Base-by-base conservation (phyloP, 1,140 invertebrate genomes). In the Anastrepha obliqua region DNA sequence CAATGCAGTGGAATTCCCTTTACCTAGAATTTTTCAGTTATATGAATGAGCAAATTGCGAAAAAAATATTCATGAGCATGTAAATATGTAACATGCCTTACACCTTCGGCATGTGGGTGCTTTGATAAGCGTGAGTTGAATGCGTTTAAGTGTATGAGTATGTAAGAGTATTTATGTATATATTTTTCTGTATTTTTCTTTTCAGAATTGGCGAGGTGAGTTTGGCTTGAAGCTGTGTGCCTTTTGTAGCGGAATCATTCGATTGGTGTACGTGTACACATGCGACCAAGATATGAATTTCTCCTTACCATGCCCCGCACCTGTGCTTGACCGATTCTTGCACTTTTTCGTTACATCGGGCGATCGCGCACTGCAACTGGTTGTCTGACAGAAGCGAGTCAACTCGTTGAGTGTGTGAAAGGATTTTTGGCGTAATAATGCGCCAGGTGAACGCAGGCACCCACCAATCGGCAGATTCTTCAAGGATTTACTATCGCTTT, bases 321-420 rank as follows among this genome's bases (percentile, higher is more conserved):
- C 44, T 17, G 89, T 60, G 47, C 74, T 55, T 81, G 74, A 6
- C 17, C 51, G 74, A 44, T 17, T 20, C 20, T 55, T 11, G 8
- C 17, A 44, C 17, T 55, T 81, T 29, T 81, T 81, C 74, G 74
- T 29, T 17, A 47, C 47, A 5, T 15, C 9, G 15, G 47, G n/a
- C 74, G 47, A 13, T 13, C 74, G 44, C 11, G 15, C 74, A 51
- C 55, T 42, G 47, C 74, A 81, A 51, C 47, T 81, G 74, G 9
- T 55, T 58, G 74, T 29, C 8, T 81, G 92, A 88, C 91, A 93
- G 87, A 93, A 92, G 87, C 90, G 91, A 89, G 90, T 90, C 85
- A 93, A 90, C 88, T 93, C 92, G 88, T 90, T 90, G 87, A 93
- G 89, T 89, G 92, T 93, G 89, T 92, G 90, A 92, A 93, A 93